Evolutionary conservation across 2,797 vertebrate species (phyloP).

Genomic region (Periparus ater): DNA sequence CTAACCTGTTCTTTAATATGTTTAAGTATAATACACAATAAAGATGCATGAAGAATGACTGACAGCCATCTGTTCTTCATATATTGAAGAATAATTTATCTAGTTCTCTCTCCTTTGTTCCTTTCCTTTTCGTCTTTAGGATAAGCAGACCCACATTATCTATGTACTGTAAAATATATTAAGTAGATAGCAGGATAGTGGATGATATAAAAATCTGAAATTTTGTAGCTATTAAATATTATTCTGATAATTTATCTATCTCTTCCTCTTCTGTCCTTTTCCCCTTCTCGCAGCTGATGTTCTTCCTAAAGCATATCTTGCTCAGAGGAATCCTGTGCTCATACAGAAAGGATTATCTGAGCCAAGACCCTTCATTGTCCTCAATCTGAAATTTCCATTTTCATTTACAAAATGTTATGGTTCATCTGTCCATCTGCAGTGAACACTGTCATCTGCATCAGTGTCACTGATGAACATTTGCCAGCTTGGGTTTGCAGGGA

Average conservation of each 20-base stretch:
- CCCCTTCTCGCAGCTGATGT: neutral
- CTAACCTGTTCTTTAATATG: neutral
- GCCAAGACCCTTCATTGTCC: constrained; percentile 22
- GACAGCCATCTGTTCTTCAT: neutral
- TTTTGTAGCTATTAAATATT: neutral
- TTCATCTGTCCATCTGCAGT: constrained; percentile 12
- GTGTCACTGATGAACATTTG: neutral
- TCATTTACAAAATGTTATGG: constrained; percentile 28
- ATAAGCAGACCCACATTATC: neutral
- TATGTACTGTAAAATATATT: neutral
- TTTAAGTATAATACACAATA: neutral
- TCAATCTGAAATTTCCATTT: constrained; percentile 47
- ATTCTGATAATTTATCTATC: neutral
- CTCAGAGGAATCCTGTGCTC: neutral
- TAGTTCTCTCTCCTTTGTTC: neutral
- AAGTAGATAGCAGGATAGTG: neutral
- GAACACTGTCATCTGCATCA: neutral
- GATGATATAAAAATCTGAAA: neutral
- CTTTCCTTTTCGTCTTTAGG: neutral
- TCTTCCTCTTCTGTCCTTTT: neutral
- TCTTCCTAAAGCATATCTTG: neutral
- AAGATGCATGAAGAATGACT: neutral
- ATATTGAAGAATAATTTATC: neutral
- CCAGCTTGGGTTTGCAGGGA: neutral
- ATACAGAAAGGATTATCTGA: constrained; percentile 45